Base-by-base conservation (phyloP, 2,888 invertebrate genomes). In the Heteromyza rotundicornis region DNA sequence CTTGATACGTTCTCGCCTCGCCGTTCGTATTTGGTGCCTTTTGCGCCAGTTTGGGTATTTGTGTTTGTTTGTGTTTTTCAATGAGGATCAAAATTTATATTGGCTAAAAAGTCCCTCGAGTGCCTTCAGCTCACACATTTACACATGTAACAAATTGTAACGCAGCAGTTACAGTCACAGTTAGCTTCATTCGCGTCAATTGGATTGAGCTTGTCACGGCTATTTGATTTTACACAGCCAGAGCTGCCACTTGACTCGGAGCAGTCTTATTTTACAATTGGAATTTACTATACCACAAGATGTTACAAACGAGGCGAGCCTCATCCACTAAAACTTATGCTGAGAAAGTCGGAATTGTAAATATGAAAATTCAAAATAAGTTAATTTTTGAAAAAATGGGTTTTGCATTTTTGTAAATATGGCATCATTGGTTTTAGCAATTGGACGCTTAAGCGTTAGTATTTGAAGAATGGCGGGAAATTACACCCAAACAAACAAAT, bases 61-160 rank as follows among this genome's bases (percentile, higher is more conserved):
- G 76, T 72, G 77, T 73, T 76, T 78, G 78, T 77, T 75, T 76
- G 73, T 76, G 76, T 75, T 80, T 78, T 77, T 76, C 75, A 76
- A 79, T 76, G 77, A 78, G 79, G 79, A 79, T 79, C 76, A 80
- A 78, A 77, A 78, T 77, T 76, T 78, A 74, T 80, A 76, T 79
- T 79, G 77, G 76, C 75, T 78, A 81, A 79, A 80, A 80, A 79
- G 78, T 80, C 81, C 80, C 80, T 74, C 72, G 78, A 79, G 81
- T 78, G 80, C 74, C 76, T 78, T 78, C 75, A 73, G 68, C 71
- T 59, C 71, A 70, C 74, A 76, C 78, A 77, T 76, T 79, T 78
- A 76, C 78, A 80, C 78, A 73, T 81, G 75, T 76, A 80, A 79
- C 80, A 80, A 81, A 80, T 80, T 81, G 79, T 77, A 76, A 79